Base-by-base conservation (phyloP, 2,797 vertebrate genomes). In the Lepilemur septentrionalis region DNA sequence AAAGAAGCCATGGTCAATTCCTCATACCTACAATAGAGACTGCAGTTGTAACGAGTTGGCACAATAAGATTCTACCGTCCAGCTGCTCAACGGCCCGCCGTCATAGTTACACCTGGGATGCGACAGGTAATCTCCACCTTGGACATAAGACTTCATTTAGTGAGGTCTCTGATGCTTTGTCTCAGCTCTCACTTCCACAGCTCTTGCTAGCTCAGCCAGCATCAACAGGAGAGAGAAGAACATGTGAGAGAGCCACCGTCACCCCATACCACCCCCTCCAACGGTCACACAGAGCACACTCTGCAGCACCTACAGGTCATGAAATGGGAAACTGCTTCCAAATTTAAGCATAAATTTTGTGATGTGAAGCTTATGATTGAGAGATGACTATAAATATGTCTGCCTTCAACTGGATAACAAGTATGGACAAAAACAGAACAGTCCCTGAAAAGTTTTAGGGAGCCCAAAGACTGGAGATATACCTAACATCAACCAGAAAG, bases 351-450 rank as follows among this genome's bases (percentile, higher is more conserved):
- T 61, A 50, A 94, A 82, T 17, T 76, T 46, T 35, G 52, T 48
- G 59, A 32, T 32, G n/a, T 15, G 25, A 65, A 93, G 35, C 7
- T 70, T 65, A 41, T 32, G 10, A 32, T 48, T 80, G 10, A 9
- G 55, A 86, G 22, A 57, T 81, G 48, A 75, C 43, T 50, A 35
- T 35, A 75, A 85, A 46, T 73, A 80, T 15, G 12, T 38, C 57
- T 82, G n/a, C 70, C 32, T 80, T 78, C 61, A 84, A 92, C 94
- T 82, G n/a, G 30, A 15, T 35, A 70, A 59, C 3, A 75, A 83
- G 10, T 7, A 28, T 2, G 22, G 12, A 38, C 50, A 80, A 80
- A 91, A 88, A 32, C 20, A 59, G 41, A 13, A 57, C 5, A 55
- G 6, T 35, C 38, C 25, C 17, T 82, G 23, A 4, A 65, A 86